phyloP scores from a whole-genome alignment of 2,113 vertebrate species.

The Anolis sagrei region DNA sequence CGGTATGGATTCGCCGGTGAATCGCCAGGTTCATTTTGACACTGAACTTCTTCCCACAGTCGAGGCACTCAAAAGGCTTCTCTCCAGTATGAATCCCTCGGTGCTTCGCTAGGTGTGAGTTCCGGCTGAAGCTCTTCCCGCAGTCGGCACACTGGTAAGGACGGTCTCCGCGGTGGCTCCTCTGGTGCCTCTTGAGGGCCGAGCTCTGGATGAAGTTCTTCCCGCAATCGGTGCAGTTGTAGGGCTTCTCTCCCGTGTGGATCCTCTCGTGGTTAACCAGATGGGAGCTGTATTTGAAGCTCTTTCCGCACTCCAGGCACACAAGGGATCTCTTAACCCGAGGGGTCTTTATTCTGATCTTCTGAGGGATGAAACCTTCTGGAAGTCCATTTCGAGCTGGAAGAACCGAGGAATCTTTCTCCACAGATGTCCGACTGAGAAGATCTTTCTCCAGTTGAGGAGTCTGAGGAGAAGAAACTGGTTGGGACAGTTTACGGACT shows the following conservation, averaged over 20 bases:
- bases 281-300: conserved; percentile 40
- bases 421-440: neutral
- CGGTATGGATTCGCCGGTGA: conserved; percentile 40
- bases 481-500: neutral
- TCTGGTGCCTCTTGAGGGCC: conserved; percentile 52
- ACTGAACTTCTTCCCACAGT: conserved; percentile 62
- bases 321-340: conserved; percentile 32
- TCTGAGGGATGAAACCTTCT: neutral
- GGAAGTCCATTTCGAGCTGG: neutral
- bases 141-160: conserved; percentile 50
- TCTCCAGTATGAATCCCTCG: conserved; percentile 54
- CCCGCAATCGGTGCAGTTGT: conserved; percentile 50
- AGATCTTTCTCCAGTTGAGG: neutral
- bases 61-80: conserved; percentile 48
- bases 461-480: neutral
- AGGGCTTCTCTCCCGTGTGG: conserved; percentile 59
- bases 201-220: conserved; percentile 55
- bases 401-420: neutral
- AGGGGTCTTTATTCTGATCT: neutral
- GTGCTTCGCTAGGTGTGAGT: conserved; percentile 54
- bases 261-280: conserved; percentile 52
- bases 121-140: conserved; percentile 55
- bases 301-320: conserved; percentile 51
- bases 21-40: conserved; percentile 46
- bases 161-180: conserved; percentile 55